Evolutionary conservation across 2,113 vertebrate species (phyloP).

Genomic region (Pteruthius melanotis): DNA sequence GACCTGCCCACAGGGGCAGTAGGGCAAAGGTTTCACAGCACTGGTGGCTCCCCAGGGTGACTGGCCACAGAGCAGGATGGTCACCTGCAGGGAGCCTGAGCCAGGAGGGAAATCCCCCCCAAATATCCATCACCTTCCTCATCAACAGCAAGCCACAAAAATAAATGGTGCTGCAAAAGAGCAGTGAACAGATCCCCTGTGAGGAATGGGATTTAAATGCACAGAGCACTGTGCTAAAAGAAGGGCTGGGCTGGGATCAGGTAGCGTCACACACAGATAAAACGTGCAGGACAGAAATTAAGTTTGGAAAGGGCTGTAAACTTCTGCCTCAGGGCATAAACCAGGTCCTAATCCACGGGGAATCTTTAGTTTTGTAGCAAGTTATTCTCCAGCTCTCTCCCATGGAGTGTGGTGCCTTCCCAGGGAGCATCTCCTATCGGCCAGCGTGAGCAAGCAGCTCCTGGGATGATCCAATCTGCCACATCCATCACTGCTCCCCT

Average conservation of each 20-base stretch:
- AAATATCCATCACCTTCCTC: not conserved
- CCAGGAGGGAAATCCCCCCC: accelerated
- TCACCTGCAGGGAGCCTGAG: not conserved
- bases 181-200: not conserved
- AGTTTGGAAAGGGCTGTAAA: not conserved
- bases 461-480: not conserved
- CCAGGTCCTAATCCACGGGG: not conserved
- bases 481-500: not conserved
- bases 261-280: accelerated
- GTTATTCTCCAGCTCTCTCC: not conserved
- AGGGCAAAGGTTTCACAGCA: not conserved
- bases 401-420: accelerated
- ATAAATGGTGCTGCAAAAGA: not conserved
- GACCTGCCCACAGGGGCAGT: not conserved
- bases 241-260: accelerated
- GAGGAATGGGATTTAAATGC: not conserved
- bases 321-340: not conserved
- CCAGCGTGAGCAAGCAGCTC: not conserved
- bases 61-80: too few species aligned
- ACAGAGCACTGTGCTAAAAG: not conserved
- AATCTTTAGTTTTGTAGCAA: not conserved
- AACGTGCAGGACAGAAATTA: not conserved
- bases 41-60: not conserved
- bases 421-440: not conserved
- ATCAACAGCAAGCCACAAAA: accelerated